Percentiles rank a stretch among this genome's conserved stretches.
phyloP scores from a whole-genome alignment of 1,140 invertebrate genomes.

The Liolophura sinensis region DNA sequence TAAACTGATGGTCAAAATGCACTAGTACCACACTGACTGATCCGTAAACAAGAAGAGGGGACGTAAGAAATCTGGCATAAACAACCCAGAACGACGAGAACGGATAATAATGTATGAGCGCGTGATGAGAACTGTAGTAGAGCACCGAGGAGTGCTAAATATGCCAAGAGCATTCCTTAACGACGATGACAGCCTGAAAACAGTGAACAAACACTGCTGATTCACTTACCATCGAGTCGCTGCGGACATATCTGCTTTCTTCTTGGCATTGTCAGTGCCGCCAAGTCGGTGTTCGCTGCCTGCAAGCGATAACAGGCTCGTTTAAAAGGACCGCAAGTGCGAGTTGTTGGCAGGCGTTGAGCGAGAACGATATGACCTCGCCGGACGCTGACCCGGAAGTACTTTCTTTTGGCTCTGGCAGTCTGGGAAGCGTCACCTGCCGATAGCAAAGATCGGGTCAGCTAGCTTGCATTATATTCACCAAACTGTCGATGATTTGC shows the following conservation, averaged over 20 bases:
- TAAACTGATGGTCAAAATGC: background rate
- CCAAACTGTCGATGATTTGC: too few relatives aligned
- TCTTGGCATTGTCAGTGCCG: slow-evolving; percentile 62
- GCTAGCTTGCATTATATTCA: too few relatives aligned
- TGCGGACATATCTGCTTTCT: slow-evolving; percentile 69
- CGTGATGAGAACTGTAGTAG: too few relatives aligned
- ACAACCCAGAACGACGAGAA: too few relatives aligned
- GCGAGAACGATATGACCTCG: too few relatives aligned
- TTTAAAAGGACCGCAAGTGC: slow-evolving; percentile 36
- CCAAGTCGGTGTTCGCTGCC: slow-evolving; percentile 20
- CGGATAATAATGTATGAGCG: too few relatives aligned
- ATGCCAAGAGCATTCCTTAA: slow-evolving; percentile 4
- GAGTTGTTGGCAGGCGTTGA: background rate
- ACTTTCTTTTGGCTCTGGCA: too few relatives aligned
- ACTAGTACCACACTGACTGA: background rate
- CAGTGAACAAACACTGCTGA: slow-evolving; percentile 2
- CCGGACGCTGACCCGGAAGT: too few relatives aligned
- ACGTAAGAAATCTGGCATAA: too few relatives aligned
- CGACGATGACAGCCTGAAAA: slow-evolving; percentile 5
- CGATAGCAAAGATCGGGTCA: too few relatives aligned
- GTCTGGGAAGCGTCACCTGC: too few relatives aligned
- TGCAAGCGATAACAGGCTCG: slow-evolving; percentile 23
- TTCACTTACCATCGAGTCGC: slow-evolving; percentile 68
- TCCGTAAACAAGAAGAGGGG: background rate
- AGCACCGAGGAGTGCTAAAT: background rate